Base-by-base conservation (phyloP, 2,113 vertebrate species). In the Toxotes chatareus region DNA sequence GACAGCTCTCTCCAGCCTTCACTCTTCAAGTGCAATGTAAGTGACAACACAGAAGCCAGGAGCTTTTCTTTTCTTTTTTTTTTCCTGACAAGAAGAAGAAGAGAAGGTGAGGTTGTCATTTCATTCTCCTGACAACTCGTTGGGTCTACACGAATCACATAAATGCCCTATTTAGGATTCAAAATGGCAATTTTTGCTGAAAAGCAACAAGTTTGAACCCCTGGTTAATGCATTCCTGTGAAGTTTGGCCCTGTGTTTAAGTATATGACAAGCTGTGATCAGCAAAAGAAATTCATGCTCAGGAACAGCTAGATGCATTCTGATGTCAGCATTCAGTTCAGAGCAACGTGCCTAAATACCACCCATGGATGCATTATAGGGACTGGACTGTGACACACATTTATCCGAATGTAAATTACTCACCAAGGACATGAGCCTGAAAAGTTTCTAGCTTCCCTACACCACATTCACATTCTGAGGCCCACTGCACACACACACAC, bases 161-260 rank as follows among this genome's bases (percentile, higher is more conserved):
- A 27, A 27, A 27, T 27, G 27, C 27, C 27, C 27, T 27, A 27
- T 27, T 27, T 27, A 27, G 27, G 27, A 27, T 27, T 27, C 27
- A 27, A 27, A 27, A 27, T 27, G 27, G 27, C 27, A 27, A 27
- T 27, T 27, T 27, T 27, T 27, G 27, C 27, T 27, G 27, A 27
- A 27, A 27, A 1, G 27, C 27, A 27, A 27, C 27, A 27, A 27
- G 27, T 27, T 27, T 27, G 27, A 27, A 27, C 27, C 27, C 27
- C 27, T 27, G 27, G 27, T 27, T 27, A 27, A 70, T 40, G 53
- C 21, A 47, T 49, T 19, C 21, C 46, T 16, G 57, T 60, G 7
- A 5, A 55, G 38, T 55, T 40, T 59, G 17, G 73, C 68, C 53
- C 46, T 12, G 31, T 70, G 56, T 56, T 65, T 59, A 63, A 44